These are phyloP conservation scores for Ectemnius lituratus DNA, from an alignment of 2,888 invertebrate species.

Conservation along the genomic window DNA sequence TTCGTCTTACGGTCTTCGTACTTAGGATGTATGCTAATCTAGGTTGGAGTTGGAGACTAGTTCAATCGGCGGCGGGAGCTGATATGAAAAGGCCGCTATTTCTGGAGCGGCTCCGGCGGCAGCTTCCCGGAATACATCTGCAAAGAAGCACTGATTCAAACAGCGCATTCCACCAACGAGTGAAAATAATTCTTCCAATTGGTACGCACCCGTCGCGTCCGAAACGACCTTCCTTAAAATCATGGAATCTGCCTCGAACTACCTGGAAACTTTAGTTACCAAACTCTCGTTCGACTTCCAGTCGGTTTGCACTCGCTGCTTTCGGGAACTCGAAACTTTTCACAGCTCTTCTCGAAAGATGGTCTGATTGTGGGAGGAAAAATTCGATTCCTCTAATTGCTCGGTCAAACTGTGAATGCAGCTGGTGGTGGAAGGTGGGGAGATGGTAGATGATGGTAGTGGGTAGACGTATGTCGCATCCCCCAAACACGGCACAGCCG, in stretches of 20 bases:
- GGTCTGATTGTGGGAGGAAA: neutral
- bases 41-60: too few species aligned
- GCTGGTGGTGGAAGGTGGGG: conserved; percentile 13
- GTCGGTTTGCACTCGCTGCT: neutral
- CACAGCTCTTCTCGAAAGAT: too few species aligned
- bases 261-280: neutral
- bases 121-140: conserved; percentile 32
- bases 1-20: too few species aligned
- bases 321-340: neutral
- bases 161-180: conserved; percentile 13
- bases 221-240: neutral
- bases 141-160: conserved; percentile 1
- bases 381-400: conserved; percentile 28
- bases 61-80: too few species aligned
- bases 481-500: conserved; percentile 27
- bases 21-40: too few species aligned
- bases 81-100: conserved; percentile 39
- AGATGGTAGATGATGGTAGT: neutral
- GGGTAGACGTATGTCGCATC: conserved; percentile 35
- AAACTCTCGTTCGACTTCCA: neutral
- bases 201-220: neutral
- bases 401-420: conserved; percentile 18
- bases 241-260: too few species aligned
- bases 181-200: conserved; percentile 36
- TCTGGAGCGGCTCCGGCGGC: conserved; percentile 16